These are phyloP conservation scores for Megaptera novaeangliae DNA, from an alignment of 2,113 vertebrate species.

Conservation along the genomic window DNA sequence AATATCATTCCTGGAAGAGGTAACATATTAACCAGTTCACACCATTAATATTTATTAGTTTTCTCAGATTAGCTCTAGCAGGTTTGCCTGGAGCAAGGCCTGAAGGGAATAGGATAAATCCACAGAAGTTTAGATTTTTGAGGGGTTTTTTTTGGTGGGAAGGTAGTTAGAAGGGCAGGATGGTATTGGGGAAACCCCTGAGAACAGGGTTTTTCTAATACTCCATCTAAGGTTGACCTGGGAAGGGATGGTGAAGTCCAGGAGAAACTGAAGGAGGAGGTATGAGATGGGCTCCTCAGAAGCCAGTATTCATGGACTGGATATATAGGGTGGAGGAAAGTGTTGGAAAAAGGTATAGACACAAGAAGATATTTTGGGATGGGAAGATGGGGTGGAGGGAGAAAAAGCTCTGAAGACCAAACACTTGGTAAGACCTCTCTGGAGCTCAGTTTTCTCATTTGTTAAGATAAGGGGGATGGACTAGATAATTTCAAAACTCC, in stretches of 20 bases:
- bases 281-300: background rate
- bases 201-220: background rate
- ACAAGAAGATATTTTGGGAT: background rate
- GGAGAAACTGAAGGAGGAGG: background rate
- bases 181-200: background rate
- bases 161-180: background rate
- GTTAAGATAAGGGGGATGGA: background rate
- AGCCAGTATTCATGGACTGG: background rate
- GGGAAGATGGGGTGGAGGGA: background rate
- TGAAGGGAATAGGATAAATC: background rate
- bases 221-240: background rate
- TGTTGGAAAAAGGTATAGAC: background rate
- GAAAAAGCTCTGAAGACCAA: background rate
- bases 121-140: background rate
- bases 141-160: background rate
- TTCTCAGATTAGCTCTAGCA: slow-evolving; percentile 21
- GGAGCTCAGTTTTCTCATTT: background rate
- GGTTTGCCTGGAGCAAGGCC: slow-evolving; percentile 3
- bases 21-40: slow-evolving; percentile 50
- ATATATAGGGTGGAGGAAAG: background rate
- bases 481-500: background rate
- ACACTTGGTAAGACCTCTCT: background rate
- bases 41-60: slow-evolving; percentile 45
- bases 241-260: background rate
- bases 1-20: slow-evolving; percentile 30